A percentile compares a stretch with the other conserved stretches of the same genome.
These are phyloP conservation scores for Drosophila mimetica DNA, from an alignment of 2,888 invertebrate species.

Conservation along the genomic window DNA sequence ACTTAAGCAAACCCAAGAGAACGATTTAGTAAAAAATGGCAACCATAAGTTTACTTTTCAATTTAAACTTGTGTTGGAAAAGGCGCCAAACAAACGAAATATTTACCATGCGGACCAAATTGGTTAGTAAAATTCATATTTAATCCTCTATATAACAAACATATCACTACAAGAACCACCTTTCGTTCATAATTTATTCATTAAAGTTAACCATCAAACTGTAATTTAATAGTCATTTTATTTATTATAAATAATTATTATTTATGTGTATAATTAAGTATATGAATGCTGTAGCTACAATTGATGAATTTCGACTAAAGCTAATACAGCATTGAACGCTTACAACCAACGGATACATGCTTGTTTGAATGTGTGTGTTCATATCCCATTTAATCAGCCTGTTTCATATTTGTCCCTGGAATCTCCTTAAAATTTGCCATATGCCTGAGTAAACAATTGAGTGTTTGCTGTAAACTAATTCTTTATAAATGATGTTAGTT, in stretches of 20 bases:
- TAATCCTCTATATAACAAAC: too few relatives aligned
- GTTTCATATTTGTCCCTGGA: constrained; percentile 45
- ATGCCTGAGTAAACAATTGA: constrained; percentile 45
- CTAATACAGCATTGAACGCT: constrained; percentile 60
- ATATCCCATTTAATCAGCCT: constrained; percentile 27
- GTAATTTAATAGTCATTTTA: constrained; percentile 3
- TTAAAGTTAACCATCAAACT: neutral
- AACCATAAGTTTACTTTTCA: constrained; percentile 18
- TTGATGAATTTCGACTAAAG: constrained; percentile 36
- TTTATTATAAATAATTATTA: constrained; percentile 43
- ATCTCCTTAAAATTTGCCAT: constrained; percentile 27
- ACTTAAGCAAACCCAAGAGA: constrained; percentile 21
- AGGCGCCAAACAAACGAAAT: constrained; percentile 5
- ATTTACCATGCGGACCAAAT: neutral
- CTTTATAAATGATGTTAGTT: constrained; percentile 22
- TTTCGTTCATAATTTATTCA: too few relatives aligned
- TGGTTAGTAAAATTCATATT: too few relatives aligned
- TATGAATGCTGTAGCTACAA: constrained; percentile 36
- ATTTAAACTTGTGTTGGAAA: constrained; percentile 3
- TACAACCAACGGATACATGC: constrained; percentile 61
- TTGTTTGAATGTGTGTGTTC: neutral
- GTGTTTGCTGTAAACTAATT: constrained; percentile 38
- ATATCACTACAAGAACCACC: too few relatives aligned
- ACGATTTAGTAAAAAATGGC: neutral
- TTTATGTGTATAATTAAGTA: constrained; percentile 31